Evolutionary conservation across 1,140 invertebrate species (phyloP), one percentile per base, ranked within the genome.

Genomic region (Euglossa dilemma): DNA sequence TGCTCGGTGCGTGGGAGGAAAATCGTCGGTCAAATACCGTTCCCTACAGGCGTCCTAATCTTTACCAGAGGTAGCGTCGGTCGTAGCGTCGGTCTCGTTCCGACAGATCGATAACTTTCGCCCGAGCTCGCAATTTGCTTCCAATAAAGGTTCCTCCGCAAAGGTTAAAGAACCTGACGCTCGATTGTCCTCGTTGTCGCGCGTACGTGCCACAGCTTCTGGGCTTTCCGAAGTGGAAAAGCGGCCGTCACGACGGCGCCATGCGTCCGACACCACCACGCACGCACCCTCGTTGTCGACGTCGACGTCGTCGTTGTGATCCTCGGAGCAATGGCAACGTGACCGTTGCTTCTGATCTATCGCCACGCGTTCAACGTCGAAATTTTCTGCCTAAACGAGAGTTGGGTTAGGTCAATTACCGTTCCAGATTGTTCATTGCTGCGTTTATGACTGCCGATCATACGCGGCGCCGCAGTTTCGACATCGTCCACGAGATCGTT

Each of bases 181-280:
- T 47, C 20, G 25, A 16, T 12, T 76, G 45, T 28, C 45, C 59
- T 36, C 66, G 54, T 43, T 16, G 5, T 14, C 36, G 6, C 45
- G 5, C 16, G 9, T 25, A 23, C 16, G 36, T 25, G 43, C 36
- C 57, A 52, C 57, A 28, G 61, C 61, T 82, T 67, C 72, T 76
- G 72, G 47, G 61, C 61, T 82, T 82, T 82, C 59, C 80, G 72
- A 67, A 82, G 61, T 82, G 80, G 72, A 82, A 82, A 69, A 59
- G 54, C 20, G 43, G 9, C 36, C 80, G 80, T 76, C 73, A 73
- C 63, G 80, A 82, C 80, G 80, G 63, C 80, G 80, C 80, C 80
- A 45, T 23, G 25, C 23, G 36, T 20, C 16, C 16, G 4, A 36
- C 20, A 16, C n/a, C 18, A 12, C 6, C n/a, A n/a, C 9, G 16